Conservation (phyloP, 92 coral and sea anemone genomes). For the Palythoa grandis region DNA sequence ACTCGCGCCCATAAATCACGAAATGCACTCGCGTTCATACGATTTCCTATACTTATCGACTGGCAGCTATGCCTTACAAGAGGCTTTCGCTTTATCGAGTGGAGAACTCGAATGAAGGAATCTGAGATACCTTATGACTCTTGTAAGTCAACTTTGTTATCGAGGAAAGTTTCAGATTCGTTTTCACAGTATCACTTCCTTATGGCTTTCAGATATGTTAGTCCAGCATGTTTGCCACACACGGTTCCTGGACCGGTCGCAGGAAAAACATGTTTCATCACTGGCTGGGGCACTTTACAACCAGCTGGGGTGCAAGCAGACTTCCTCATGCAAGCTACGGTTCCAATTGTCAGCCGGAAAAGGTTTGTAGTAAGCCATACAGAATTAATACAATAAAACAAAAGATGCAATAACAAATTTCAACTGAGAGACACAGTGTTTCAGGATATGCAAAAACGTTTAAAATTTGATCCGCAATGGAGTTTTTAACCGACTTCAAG, state of each 20-base stretch:
- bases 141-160: not conserved
- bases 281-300: not conserved
- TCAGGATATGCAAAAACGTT: no score
- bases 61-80: not conserved
- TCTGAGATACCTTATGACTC: not conserved
- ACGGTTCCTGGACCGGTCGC: not conserved
- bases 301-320: not conserved
- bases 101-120: no score
- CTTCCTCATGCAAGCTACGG: slow-evolving; percentile 20
- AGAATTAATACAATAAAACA: not conserved
- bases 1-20: no score
- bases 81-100: not conserved
- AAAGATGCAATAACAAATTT: no score
- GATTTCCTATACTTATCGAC: no score
- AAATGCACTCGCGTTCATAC: no score
- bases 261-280: not conserved
- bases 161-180: not conserved
- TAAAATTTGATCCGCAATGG: no score
- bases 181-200: not conserved
- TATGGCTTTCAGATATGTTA: not conserved
- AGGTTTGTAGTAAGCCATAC: slow-evolving; percentile 5
- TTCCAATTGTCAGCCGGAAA: slow-evolving; percentile 8
- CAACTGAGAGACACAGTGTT: no score
- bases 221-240: not conserved
- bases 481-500: no score